Percentiles rank a stretch among this genome's conserved stretches.
Conservation (phyloP, 2,888 invertebrate genomes). For the Xanthia togata region DNA sequence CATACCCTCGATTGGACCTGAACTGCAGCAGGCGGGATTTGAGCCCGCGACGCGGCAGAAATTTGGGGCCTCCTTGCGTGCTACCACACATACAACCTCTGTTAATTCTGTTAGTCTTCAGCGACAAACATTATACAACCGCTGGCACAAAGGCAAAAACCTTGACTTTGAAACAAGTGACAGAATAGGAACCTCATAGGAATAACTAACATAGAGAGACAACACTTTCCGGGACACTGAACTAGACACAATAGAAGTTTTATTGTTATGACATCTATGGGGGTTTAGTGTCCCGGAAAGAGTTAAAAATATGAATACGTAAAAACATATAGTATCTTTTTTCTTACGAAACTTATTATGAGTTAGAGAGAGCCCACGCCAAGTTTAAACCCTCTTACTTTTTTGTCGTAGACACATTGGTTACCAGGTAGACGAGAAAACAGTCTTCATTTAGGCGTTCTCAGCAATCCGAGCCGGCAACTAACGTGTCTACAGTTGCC, state of each 20-base stretch:
- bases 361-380: neutral
- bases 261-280: too few relatives aligned
- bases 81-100: slow-evolving; percentile 79
- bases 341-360: neutral
- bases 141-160: slow-evolving; percentile 2
- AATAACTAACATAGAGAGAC: neutral
- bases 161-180: slow-evolving; percentile 42
- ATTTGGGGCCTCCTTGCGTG: slow-evolving; percentile 95
- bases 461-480: neutral
- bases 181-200: neutral
- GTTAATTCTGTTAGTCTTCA: slow-evolving; percentile 71
- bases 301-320: too few relatives aligned
- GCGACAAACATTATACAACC: slow-evolving; percentile 32
- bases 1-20: slow-evolving; percentile 97
- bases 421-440: neutral
- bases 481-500: neutral
- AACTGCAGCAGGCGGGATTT: slow-evolving; percentile 97
- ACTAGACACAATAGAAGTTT: too few relatives aligned
- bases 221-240: too few relatives aligned
- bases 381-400: too few relatives aligned
- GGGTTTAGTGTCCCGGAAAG: too few relatives aligned
- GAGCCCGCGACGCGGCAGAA: slow-evolving; percentile 96
- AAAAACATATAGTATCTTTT: neutral
- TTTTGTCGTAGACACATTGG: neutral
- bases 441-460: neutral